Evolutionary conservation across 2,113 vertebrate species (phyloP), one percentile per base, ranked within the genome.

Genomic region (Nematolebias whitei): DNA sequence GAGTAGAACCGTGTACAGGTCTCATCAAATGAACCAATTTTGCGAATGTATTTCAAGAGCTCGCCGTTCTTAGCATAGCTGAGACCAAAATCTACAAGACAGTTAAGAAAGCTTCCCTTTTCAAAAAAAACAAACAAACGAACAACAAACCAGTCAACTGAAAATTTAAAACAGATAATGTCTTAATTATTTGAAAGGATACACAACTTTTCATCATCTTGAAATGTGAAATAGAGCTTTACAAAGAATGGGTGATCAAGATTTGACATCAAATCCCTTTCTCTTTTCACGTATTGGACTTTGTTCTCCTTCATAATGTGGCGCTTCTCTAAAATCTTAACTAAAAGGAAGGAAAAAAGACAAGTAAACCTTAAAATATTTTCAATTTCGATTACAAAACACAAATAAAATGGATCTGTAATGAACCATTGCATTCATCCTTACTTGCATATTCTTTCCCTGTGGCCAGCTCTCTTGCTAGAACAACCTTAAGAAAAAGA

Each of bases 251-350:
- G 95, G 82, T 98, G 98, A 89, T 99, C 96, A 87, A 99, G 94
- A 63, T 93, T 95, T 48, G 98, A 98, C 96, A 99, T 98, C 58
- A 99, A 93, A 63, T 99, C 98, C 89, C 95, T 93, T 90, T 99
- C 98, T 85, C 98, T 87, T 84, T 96, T 99, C 86, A 99, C 98
- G 32, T 98, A 99, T 0, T 96, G 97, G 71, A 96, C 95, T 87
- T 99, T 99, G 86, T 98, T 98, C 91, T 98, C 96, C 92, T 98
- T 99, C 88, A 99, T 96, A 90, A 99, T 99, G 89, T 99, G 98
- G 73, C 96, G 95, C 53, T 99, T 99, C 87, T 98, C 97, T 90
- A 99, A 93, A 88, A 99, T 99, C 93, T 99, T 99, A 93, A 98
- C 98, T 99, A 88, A 15, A 85, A 39, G 58, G 58, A 50, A 78